Percentiles rank a stretch among this genome's conserved stretches.
Evolutionary conservation across 2,888 invertebrate species (phyloP).

Genomic region (Axea sp.): DNA sequence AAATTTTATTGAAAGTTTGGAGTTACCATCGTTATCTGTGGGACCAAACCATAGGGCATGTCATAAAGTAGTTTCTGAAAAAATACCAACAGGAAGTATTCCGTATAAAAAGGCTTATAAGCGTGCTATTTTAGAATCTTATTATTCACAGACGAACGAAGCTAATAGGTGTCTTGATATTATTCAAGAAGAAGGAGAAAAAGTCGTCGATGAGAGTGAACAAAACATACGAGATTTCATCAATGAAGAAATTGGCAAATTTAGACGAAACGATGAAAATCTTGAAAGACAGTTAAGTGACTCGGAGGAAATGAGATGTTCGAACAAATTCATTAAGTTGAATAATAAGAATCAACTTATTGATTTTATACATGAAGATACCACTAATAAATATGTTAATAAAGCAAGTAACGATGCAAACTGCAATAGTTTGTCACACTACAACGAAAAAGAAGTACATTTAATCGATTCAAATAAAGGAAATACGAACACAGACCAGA

Average conservation of each 20-base stretch:
- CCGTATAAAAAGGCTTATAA: constrained; percentile 81
- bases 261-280: constrained; percentile 75
- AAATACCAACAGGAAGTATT: constrained; percentile 58
- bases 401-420: too few species aligned
- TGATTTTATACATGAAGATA: too few species aligned
- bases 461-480: too few species aligned
- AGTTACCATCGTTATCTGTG: constrained; percentile 67
- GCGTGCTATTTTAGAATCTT: constrained; percentile 81
- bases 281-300: constrained; percentile 19
- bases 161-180: constrained; percentile 87
- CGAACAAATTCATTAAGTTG: too few species aligned
- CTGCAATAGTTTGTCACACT: too few species aligned
- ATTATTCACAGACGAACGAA: constrained; percentile 82
- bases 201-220: constrained; percentile 79
- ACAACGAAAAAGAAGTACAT: too few species aligned
- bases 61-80: constrained; percentile 37
- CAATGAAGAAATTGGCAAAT: constrained; percentile 81
- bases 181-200: constrained; percentile 88
- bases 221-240: constrained; percentile 80
- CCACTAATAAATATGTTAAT: too few species aligned
- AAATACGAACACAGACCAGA: background rate
- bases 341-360: too few species aligned
- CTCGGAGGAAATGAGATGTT: too few species aligned
- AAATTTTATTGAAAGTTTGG: constrained; percentile 73
- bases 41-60: constrained; percentile 2